Conservation (phyloP, 35 echinoderm and acorn worm genomes). For the Stichopus chloronotus region DNA sequence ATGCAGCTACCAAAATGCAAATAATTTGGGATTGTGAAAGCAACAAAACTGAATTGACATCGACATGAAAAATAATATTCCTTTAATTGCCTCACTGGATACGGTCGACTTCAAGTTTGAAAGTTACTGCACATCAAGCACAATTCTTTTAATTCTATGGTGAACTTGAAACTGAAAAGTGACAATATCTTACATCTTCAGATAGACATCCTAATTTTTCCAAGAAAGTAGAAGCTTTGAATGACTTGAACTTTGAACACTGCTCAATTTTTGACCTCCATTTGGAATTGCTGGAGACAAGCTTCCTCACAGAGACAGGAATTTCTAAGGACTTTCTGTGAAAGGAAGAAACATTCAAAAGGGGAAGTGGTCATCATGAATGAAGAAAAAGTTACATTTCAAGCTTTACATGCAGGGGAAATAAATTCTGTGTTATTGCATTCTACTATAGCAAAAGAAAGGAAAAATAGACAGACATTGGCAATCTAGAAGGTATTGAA, state of each 20-base stretch:
- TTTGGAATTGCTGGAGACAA: background rate
- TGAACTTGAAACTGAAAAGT: background rate
- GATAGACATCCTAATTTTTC: background rate
- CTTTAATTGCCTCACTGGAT: background rate
- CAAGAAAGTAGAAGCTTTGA: background rate
- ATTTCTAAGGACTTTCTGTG: background rate
- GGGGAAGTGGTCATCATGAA: background rate
- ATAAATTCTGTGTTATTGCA: background rate
- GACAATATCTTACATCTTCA: background rate
- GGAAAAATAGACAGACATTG: background rate
- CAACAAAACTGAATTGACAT: background rate
- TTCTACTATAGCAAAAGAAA: background rate
- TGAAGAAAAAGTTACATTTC: background rate
- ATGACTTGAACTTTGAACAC: slow-evolving; percentile 19
- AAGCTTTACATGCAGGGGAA: background rate
- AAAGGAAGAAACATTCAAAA: background rate
- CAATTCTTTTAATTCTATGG: background rate
- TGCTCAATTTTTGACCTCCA: slow-evolving; percentile 15
- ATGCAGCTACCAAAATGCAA: no score
- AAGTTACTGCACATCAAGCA: background rate
- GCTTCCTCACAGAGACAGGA: background rate
- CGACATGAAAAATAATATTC: background rate
- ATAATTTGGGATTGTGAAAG: background rate
- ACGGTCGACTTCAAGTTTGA: background rate
- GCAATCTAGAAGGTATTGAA: background rate